phyloP scores from a whole-genome alignment of 2,888 invertebrate species.

The Deroplatys truncata region DNA sequence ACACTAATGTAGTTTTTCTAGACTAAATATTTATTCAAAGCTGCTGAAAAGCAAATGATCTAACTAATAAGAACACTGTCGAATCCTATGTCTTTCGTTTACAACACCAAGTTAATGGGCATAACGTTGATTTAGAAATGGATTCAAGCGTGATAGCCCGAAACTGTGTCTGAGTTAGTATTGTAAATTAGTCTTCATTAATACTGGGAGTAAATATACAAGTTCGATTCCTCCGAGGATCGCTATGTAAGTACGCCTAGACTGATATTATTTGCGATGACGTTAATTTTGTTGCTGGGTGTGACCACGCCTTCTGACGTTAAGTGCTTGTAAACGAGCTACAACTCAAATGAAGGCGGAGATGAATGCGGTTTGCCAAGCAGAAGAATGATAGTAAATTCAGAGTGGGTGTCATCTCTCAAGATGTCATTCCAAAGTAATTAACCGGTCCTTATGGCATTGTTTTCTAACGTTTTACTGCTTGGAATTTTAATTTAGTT shows the following conservation, averaged over 20 bases:
- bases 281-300: not conserved
- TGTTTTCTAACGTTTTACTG: not conserved
- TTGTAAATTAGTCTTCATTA: not conserved
- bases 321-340: not conserved
- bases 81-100: not conserved
- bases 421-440: not conserved
- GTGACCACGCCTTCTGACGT: not conserved
- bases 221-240: not conserved
- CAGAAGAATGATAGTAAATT: not conserved
- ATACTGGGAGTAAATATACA: not conserved
- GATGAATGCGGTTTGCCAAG: not conserved
- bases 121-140: not conserved
- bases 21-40: not conserved
- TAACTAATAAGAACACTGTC: not conserved
- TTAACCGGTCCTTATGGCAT: not conserved
- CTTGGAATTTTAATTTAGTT: not conserved
- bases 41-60: not conserved
- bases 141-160: not conserved
- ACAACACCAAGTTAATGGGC: not conserved
- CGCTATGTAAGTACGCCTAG: not conserved
- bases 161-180: not conserved
- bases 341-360: not conserved
- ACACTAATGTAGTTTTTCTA: not conserved
- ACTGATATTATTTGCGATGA: not conserved
- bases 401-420: not conserved